Percentiles rank a stretch among this genome's conserved stretches.
phyloP scores from a whole-genome alignment of 2,888 invertebrate genomes.

The Rhabditoides inermis region DNA sequence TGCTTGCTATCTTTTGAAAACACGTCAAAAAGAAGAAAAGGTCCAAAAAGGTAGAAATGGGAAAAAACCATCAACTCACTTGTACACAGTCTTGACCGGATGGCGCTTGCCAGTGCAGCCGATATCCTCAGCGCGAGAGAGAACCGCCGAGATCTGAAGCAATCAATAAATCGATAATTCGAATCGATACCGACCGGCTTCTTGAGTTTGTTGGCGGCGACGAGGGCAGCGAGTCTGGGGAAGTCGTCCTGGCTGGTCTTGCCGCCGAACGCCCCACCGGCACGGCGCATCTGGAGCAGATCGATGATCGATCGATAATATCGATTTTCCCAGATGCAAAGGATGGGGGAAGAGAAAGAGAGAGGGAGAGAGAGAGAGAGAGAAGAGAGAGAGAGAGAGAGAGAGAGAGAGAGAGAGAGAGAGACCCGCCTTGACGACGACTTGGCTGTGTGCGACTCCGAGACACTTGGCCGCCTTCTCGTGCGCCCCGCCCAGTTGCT shows the following conservation, averaged over 20 bases:
- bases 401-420: background rate
- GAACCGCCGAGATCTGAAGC: no score
- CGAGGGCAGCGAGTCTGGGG: slow-evolving; percentile 8
- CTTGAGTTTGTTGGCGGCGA: slow-evolving; percentile 13
- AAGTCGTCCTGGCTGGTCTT: slow-evolving; percentile 23
- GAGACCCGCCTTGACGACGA: slow-evolving; percentile 27
- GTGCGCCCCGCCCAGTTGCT: slow-evolving; percentile 54
- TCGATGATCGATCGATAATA: no score
- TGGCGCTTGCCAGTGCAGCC: slow-evolving; percentile 76
- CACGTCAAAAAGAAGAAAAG: no score
- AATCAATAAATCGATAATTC: no score
- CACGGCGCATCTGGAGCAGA: slow-evolving; percentile 29
- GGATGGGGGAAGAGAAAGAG: no score
- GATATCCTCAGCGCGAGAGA: slow-evolving; percentile 88
- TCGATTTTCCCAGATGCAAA: no score
- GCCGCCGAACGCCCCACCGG: slow-evolving; percentile 43
- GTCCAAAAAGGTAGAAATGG: no score
- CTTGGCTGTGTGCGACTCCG: slow-evolving; percentile 28
- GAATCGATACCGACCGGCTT: slow-evolving; percentile 11
- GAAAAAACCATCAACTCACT: slow-evolving; percentile 13
- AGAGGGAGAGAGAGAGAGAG: background rate
- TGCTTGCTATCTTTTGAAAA: no score
- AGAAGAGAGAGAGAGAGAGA: background rate
- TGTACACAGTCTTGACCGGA: slow-evolving; percentile 76
- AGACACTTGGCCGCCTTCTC: slow-evolving; percentile 8